Percentiles rank a stretch among this genome's conserved stretches.
These are phyloP conservation scores for Nyctalus aviator DNA, from an alignment of 2,797 vertebrate species.

Conservation along the genomic window DNA sequence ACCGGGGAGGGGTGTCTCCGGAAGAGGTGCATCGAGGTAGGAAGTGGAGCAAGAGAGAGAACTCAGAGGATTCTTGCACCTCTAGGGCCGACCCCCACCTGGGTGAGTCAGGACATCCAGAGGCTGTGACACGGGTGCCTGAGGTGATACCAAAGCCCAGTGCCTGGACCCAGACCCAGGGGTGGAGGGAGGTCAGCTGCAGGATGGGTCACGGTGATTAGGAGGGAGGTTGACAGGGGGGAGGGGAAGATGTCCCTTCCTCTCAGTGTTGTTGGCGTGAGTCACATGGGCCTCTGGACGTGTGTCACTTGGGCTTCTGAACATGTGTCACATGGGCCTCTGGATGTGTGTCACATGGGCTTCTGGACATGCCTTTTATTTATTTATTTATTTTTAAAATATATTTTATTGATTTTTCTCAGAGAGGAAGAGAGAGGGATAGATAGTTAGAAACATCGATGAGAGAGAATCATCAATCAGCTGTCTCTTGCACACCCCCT, in stretches of 20 bases:
- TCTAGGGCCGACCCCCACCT: not conserved
- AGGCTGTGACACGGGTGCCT: accelerated
- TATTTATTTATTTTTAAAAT: too few relatives aligned
- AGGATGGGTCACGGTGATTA: accelerated
- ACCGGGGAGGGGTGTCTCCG: accelerated
- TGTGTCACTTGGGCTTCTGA: too few relatives aligned
- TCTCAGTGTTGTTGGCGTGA: accelerated
- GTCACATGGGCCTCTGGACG: accelerated
- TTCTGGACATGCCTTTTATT: accelerated
- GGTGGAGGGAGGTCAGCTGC: accelerated
- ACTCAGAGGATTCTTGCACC: not conserved
- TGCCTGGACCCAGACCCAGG: not conserved
- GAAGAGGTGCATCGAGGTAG: accelerated
- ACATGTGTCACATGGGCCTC: too few relatives aligned
- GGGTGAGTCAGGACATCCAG: not conserved
- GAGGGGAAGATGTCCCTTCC: too few relatives aligned
- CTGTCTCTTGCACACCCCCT: too few relatives aligned
- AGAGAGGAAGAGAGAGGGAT: too few relatives aligned
- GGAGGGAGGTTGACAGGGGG: not conserved
- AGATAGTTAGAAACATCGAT: too few relatives aligned
- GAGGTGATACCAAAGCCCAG: accelerated
- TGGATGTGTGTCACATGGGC: accelerated
- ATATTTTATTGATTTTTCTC: too few relatives aligned
- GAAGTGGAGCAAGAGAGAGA: not conserved
- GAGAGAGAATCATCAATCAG: too few relatives aligned